These are phyloP conservation scores for Imbricaverruca yamaguchii DNA, from an alignment of 2,888 invertebrate species.

Conservation along the genomic window DNA sequence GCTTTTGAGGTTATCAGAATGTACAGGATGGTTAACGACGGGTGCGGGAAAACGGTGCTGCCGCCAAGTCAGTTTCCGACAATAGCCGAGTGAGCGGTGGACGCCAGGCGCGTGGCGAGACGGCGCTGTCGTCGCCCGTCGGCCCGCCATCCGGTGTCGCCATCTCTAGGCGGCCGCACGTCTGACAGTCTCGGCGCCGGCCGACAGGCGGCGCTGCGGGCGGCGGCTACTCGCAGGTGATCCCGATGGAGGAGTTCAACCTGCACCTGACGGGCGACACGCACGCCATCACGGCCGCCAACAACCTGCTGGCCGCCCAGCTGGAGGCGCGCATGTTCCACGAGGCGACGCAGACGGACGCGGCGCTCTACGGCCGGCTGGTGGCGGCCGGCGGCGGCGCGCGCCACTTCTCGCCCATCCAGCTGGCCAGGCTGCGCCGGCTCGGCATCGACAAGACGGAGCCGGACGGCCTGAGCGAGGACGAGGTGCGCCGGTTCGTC, in stretches of 20 bases:
- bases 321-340: conserved; percentile 95
- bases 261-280: conserved; percentile 96
- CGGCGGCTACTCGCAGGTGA: conserved; percentile 88
- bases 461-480: conserved; percentile 66
- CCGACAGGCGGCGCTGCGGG: conserved; percentile 84
- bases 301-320: conserved; percentile 95
- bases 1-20: too few species aligned
- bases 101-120: too few species aligned
- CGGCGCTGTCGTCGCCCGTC: too few species aligned
- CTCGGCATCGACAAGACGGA: conserved; percentile 79
- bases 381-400: conserved; percentile 75
- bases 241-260: conserved; percentile 99
- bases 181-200: background rate
- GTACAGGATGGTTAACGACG: too few species aligned
- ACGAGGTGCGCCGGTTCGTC: conserved; percentile 71
- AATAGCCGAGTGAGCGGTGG: too few species aligned
- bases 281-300: conserved; percentile 96
- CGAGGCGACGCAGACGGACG: conserved; percentile 83
- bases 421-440: conserved; percentile 48
- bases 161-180: conserved; percentile 22
- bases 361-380: conserved; percentile 73
- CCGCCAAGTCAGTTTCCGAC: too few species aligned
- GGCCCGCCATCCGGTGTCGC: too few species aligned
- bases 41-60: too few species aligned
- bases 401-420: conserved; percentile 72